Evolutionary conservation across 2,113 vertebrate genomes (phyloP).

Genomic region (Colius striatus): DNA sequence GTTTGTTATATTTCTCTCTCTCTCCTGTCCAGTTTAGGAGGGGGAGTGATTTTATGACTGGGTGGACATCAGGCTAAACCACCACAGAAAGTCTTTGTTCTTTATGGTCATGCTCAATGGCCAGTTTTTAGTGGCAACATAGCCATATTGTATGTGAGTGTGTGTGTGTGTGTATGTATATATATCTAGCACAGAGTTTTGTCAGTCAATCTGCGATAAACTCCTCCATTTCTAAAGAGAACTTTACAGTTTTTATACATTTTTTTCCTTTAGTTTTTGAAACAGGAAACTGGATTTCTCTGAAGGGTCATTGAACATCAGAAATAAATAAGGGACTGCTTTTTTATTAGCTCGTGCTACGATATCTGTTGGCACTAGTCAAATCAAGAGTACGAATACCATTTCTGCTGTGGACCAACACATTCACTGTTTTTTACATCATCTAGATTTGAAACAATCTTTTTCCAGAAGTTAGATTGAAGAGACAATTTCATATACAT

Average conservation of each 20-base stretch:
- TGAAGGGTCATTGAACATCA: background rate
- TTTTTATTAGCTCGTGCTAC: background rate
- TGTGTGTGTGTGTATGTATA: background rate
- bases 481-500: background rate
- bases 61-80: no score
- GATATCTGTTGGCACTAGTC: background rate
- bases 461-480: background rate
- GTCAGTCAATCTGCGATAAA: background rate
- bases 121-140: conserved; percentile 25
- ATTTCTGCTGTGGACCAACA: background rate
- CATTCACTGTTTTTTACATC: background rate
- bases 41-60: no score
- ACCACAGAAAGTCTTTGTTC: conserved; percentile 38
- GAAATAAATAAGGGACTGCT: background rate
- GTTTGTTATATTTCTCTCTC: no score
- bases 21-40: no score
- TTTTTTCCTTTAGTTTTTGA: background rate
- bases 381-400: background rate
- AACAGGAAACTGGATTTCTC: background rate
- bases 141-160: background rate
- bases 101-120: conserved; percentile 43
- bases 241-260: background rate
- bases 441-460: background rate
- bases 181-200: background rate
- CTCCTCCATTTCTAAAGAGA: background rate